Conservation (phyloP, 2,113 vertebrate species). For the Eulacestoma nigropectus region DNA sequence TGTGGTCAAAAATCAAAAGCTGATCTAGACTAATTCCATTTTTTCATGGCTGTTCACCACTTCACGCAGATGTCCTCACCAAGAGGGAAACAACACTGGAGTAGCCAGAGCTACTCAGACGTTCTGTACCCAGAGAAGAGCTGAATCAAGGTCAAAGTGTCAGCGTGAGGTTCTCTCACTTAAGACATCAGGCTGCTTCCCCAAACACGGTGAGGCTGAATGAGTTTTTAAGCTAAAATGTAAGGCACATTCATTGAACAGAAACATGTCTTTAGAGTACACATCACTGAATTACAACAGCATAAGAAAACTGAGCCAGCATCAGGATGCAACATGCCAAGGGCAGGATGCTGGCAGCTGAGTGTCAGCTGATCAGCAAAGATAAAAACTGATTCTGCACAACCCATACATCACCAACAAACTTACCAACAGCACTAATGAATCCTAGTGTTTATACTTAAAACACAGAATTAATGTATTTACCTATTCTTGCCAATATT, state of each 20-base stretch:
- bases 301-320: background rate
- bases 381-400: background rate
- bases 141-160: background rate
- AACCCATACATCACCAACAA: background rate
- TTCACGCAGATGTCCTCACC: background rate
- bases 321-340: background rate
- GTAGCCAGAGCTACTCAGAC: background rate
- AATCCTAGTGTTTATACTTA: background rate
- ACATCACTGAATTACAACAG: background rate
- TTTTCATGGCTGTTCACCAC: background rate
- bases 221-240: background rate
- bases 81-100: background rate
- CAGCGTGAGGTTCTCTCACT: background rate
- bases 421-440: background rate
- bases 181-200: background rate
- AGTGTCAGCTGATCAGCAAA: background rate
- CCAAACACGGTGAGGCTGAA: background rate
- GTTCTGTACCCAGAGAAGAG: background rate
- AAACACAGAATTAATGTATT: background rate
- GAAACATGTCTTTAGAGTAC: background rate
- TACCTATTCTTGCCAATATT: background rate
- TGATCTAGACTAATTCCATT: background rate
- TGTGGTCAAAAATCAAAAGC: background rate
- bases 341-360: background rate
- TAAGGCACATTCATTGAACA: background rate